Evolutionary conservation across 2,797 vertebrate species (phyloP), one percentile per base, ranked within the genome.

Genomic region (Eremophila alpestris): DNA sequence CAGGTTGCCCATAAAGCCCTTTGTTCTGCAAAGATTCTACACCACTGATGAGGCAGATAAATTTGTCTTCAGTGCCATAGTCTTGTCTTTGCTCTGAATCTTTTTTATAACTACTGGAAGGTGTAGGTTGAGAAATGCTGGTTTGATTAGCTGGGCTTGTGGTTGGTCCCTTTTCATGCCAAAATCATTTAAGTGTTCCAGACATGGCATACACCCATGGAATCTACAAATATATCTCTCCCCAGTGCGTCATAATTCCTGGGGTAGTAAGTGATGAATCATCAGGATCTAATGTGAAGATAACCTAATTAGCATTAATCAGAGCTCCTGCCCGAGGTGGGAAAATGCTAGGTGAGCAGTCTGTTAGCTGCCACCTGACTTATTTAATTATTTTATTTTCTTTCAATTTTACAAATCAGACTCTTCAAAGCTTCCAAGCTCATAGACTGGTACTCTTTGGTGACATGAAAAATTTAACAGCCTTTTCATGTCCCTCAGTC

Each of bases 231-330:
- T 94, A 85, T 89, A 93, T 96, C 95, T 97, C 89, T 95, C 92
- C 87, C 88, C 94, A 77, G 95, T 95, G 91, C 83, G 93, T 97
- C 94, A 96, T 95, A 96, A 96, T 96, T 97, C 95, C 93, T 97
- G 85, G 94, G 90, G 91, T 95, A 95, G 94, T 95, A 95, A 95
- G 95, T 94, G 95, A 97, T 95, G 95, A 97, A 94, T 96, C 94
- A 86, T 96, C 93, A 91, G 95, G 95, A 97, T 97, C 95, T 94
- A 95, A 90, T 60, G 87, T 95, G 91, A 80, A 95, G 96, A 97
- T 96, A 95, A 91, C 80, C 85, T 95, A 95, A 97, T 95, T 94
- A 96, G 77, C 87, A 93, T 97, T 97, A 96, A 97, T 95, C 92
- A 96, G 90, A 96, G 69, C 93, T 93, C 93, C 95, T 97, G 94